phyloP scores from a whole-genome alignment of 2,888 invertebrate genomes.

The Minunthozetes semirufus region DNA sequence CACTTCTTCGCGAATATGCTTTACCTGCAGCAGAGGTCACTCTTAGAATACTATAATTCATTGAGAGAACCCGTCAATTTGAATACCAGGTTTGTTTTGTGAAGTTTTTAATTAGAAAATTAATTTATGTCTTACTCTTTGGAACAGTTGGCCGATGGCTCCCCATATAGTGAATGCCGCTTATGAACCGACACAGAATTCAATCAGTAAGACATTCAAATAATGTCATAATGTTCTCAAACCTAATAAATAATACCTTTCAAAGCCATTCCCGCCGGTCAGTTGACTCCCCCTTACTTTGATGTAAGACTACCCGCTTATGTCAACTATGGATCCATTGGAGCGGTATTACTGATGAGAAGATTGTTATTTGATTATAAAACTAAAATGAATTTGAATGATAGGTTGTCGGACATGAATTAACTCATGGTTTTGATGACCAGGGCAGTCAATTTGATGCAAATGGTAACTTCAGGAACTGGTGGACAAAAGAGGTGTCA shows the following conservation, averaged over 20 bases:
- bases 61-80: not conserved
- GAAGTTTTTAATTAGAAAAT: not conserved
- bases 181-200: slow-evolving; percentile 32
- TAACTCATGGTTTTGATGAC: slow-evolving; percentile 85
- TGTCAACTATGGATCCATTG: slow-evolving; percentile 36
- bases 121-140: not conserved
- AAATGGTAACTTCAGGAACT: slow-evolving; percentile 43
- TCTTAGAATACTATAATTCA: not conserved
- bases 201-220: slow-evolving; percentile 28
- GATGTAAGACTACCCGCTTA: slow-evolving; percentile 1
- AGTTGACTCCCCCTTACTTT: slow-evolving; percentile 26
- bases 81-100: slow-evolving; percentile 2
- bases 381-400: too few species aligned
- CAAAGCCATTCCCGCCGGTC: slow-evolving; percentile 32
- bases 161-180: slow-evolving; percentile 32
- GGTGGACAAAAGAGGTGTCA: slow-evolving; percentile 44
- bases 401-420: slow-evolving; percentile 73
- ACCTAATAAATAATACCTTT: not conserved
- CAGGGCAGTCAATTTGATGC: slow-evolving; percentile 53
- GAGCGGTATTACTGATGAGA: not conserved
- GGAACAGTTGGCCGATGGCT: slow-evolving; percentile 28
- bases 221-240: not conserved
- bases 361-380: too few species aligned
- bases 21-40: not conserved
- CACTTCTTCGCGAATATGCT: not conserved